Evolutionary conservation across 2,797 vertebrate species (phyloP).

Genomic region (Sus cebifrons): DNA sequence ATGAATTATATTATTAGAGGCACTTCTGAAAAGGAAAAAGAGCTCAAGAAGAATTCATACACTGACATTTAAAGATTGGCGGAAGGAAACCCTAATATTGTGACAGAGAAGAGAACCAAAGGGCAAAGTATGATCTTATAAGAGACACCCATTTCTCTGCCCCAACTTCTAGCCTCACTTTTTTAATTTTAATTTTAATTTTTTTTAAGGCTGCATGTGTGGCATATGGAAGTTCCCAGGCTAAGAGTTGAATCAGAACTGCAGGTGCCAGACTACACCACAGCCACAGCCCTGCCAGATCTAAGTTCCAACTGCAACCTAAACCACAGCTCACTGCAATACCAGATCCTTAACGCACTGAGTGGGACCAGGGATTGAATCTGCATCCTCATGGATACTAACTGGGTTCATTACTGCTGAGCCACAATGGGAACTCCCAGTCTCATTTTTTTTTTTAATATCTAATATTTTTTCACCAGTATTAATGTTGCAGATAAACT

Average conservation of each 20-base stretch:
- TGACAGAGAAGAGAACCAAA: not conserved
- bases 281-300: no score
- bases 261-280: no score
- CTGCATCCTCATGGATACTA: no score
- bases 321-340: no score
- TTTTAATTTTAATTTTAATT: not conserved
- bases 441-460: not conserved
- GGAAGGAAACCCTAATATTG: not conserved
- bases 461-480: not conserved
- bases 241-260: no score
- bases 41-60: not conserved
- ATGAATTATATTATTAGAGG: not conserved
- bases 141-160: fast-evolving
- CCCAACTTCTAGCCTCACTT: not conserved
- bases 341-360: no score
- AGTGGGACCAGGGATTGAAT: no score
- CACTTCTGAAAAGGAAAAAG: not conserved
- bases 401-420: no score
- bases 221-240: no score
- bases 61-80: not conserved
- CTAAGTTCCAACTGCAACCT: no score
- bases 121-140: no score
- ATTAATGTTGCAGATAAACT: not conserved
- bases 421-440: no score
- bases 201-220: not conserved